Evolutionary conservation across 2,113 vertebrate species (phyloP), one percentile per base, ranked within the genome.

Genomic region (Vidua chalybeata): DNA sequence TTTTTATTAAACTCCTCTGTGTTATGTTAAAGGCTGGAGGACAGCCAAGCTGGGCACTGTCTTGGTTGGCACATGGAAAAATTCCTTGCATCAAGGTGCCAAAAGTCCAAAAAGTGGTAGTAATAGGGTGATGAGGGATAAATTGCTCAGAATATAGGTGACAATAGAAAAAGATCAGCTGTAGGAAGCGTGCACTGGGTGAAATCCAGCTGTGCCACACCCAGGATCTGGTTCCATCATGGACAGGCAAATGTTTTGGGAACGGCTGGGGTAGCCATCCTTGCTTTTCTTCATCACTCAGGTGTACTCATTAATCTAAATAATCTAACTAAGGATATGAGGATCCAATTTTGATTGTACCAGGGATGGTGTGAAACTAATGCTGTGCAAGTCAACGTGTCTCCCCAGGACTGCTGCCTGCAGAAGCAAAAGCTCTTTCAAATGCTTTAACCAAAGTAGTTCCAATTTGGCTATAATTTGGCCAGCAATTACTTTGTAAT

Each of bases 341-440:
- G 55, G 54, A 10, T 33, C 18, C 9, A 1, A 0, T n/a, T 76
- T 59, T 59, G 28, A 37, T n/a, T 43, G 26, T 26, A 31, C 4
- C 48, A 35, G 26, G 45, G n/a, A 19, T 28, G 10, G 14, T 2
- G 4, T 31, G 66, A 43, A 78, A 28, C 1, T 1, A 33, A 27
- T 0, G 2, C 28, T 45, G 31, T 1, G 1, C 39, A 45, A 58
- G 13, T 5, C 46, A 7, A 4, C 0, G 1, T 9, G 18, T 61
- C 41, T 19, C 13, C 10, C 13, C 27, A 1, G 14, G n/a, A 16
- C 16, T 54, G n/a, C 24, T 93, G 31, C 67, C 51, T 61, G 24
- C 56, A 71, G 37, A 58, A 78, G 55, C 0, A 6, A 33, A 76
- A 49, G 14, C 43, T 67, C 43, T 81, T 21, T n/a, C 23, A 13